Conservation (phyloP, 2,113 vertebrate species). For the Rousettus leschenaultii region DNA sequence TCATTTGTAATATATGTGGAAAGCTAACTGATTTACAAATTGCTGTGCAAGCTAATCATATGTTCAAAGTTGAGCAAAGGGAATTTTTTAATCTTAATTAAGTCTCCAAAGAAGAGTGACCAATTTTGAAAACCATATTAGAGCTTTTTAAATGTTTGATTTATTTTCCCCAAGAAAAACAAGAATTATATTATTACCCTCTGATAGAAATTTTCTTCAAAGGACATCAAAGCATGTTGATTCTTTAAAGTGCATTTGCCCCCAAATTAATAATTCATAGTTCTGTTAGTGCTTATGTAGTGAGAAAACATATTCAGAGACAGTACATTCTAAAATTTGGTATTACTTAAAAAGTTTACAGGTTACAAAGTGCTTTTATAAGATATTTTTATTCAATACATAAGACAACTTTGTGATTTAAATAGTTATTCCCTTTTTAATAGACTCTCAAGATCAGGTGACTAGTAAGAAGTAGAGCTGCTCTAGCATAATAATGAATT, state of each 20-base stretch:
- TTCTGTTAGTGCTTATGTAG: slow-evolving; percentile 11
- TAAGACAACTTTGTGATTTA: slow-evolving; percentile 6
- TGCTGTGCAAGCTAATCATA: slow-evolving; percentile 41
- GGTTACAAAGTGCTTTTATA: slow-evolving; percentile 14
- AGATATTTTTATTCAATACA: not conserved
- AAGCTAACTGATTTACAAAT: slow-evolving; percentile 52
- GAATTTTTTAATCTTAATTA: slow-evolving; percentile 63
- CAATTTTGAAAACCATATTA: slow-evolving; percentile 53
- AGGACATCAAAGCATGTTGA: slow-evolving; percentile 32
- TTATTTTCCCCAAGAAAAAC: slow-evolving; percentile 55
- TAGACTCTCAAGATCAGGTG: not conserved
- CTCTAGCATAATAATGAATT: not conserved
- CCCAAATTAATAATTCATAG: slow-evolving; percentile 46
- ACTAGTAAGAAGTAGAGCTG: not conserved
- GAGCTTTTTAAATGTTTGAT: slow-evolving; percentile 47
- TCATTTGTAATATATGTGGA: slow-evolving; percentile 54
- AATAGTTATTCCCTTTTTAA: not conserved
- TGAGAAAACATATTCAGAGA: slow-evolving; percentile 19
- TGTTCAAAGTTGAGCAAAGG: slow-evolving; percentile 49
- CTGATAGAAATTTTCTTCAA: slow-evolving; percentile 42
- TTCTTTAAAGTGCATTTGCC: slow-evolving; percentile 44
- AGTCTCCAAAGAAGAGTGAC: slow-evolving; percentile 45
- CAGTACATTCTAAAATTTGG: slow-evolving; percentile 15
- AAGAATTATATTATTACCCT: slow-evolving; percentile 18
- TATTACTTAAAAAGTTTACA: slow-evolving; percentile 20